Conservation (phyloP, 1,140 invertebrate species). For the Bombus difficillimus region DNA sequence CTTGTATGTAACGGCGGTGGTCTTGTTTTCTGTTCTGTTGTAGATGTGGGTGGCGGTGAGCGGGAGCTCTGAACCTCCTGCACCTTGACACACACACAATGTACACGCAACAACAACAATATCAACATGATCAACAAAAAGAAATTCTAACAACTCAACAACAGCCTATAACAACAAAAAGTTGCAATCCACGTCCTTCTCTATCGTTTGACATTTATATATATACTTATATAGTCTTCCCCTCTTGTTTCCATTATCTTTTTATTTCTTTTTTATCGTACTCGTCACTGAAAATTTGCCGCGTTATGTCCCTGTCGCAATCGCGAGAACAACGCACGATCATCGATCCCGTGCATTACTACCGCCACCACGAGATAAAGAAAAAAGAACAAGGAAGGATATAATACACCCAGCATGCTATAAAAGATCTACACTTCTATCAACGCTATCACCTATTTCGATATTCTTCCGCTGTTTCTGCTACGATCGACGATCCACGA, state of each 20-base stretch:
- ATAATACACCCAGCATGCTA: conserved; percentile 44
- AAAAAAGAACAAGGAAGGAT: neutral
- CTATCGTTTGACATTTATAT: conserved; percentile 45
- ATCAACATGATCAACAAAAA: conserved; percentile 51
- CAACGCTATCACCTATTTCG: conserved; percentile 1
- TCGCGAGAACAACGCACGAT: conserved; percentile 33
- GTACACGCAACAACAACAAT: conserved; percentile 58
- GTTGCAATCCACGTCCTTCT: conserved; percentile 62
- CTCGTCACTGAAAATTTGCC: conserved; percentile 30
- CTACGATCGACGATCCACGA: conserved; percentile 31
- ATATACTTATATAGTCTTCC: conserved; percentile 2
- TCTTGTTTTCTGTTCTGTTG: conserved; percentile 84
- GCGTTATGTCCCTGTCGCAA: conserved; percentile 40
- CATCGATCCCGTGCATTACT: conserved; percentile 10
- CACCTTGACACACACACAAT: conserved; percentile 73
- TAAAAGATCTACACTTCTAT: conserved; percentile 10
- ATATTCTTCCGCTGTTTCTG: conserved; percentile 35
- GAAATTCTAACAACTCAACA: conserved; percentile 59
- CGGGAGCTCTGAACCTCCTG: conserved; percentile 82
- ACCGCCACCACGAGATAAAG: conserved; percentile 52
- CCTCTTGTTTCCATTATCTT: neutral
- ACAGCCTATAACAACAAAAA: conserved; percentile 61
- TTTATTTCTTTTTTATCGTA: neutral
- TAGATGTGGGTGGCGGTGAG: conserved; percentile 84
- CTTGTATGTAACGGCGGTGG: conserved; percentile 83